Percentiles rank a stretch among this genome's conserved stretches.
Conservation (phyloP, 2,888 invertebrate genomes). For the Pogonocherus hispidulus region DNA sequence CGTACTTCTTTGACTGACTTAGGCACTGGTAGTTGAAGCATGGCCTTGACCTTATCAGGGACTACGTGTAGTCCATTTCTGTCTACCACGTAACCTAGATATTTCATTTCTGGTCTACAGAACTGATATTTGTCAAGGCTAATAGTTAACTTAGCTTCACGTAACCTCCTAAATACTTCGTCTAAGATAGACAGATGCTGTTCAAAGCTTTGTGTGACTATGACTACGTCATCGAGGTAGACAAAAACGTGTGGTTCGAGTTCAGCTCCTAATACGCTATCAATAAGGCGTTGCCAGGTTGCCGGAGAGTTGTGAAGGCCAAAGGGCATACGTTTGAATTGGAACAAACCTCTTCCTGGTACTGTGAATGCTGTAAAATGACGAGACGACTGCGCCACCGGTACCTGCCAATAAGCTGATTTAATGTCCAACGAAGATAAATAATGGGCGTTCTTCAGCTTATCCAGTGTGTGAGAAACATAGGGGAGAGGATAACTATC, state of each 20-base stretch:
- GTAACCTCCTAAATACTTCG: conserved; percentile 14
- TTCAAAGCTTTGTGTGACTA: conserved; percentile 1
- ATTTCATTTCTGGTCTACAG: conserved; percentile 27
- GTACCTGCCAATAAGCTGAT: conserved; percentile 52
- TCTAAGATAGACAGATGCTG: not conserved
- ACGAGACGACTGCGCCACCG: conserved; percentile 29
- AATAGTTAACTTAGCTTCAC: conserved; percentile 15
- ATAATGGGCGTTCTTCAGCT: conserved; percentile 30
- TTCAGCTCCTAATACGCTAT: conserved; percentile 48
- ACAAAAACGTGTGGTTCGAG: conserved; percentile 44
- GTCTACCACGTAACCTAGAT: conserved; percentile 10
- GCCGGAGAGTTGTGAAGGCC: conserved; percentile 52
- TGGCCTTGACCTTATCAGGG: conserved; percentile 18
- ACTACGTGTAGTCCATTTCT: conserved; percentile 17
- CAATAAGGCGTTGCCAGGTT: conserved; percentile 54
- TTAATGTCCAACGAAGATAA: conserved; percentile 29
- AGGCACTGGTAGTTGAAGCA: conserved; percentile 38
- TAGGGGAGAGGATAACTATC: conserved; percentile 45
- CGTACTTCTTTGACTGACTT: conserved; percentile 40
- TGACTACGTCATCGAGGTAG: conserved; percentile 21
- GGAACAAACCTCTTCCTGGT: conserved; percentile 43
- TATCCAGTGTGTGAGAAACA: conserved; percentile 37
- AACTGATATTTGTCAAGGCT: conserved; percentile 15
- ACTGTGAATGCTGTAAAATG: conserved; percentile 43
- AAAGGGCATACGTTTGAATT: conserved; percentile 54